A percentile compares a stretch with the other conserved stretches of the same genome.
phyloP scores from a whole-genome alignment of 2,113 vertebrate species.

The Eidolon helvum region DNA sequence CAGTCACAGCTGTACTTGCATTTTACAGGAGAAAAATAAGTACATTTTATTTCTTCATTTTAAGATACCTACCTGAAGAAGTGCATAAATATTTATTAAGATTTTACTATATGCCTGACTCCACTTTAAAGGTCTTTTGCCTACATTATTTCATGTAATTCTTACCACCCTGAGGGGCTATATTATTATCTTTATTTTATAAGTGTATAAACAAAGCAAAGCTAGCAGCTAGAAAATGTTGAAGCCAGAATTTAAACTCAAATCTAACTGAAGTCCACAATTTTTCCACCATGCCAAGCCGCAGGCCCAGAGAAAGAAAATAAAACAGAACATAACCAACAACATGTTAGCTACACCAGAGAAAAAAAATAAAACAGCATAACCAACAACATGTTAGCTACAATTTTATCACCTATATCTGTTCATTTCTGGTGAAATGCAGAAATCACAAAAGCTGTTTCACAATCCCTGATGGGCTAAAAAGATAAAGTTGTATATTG shows the following conservation, averaged over 20 bases:
- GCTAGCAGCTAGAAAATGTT: neutral
- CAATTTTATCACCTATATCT: constrained; percentile 11
- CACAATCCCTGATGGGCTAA: neutral
- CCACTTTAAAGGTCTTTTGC: neutral
- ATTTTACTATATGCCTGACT: neutral
- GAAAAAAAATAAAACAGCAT: neutral
- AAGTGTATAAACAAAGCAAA: constrained; percentile 34
- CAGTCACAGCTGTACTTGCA: neutral
- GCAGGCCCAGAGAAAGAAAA: neutral
- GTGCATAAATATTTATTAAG: neutral
- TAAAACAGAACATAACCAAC: too few relatives aligned
- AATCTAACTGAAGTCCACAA: neutral
- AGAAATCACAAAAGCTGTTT: constrained; percentile 30
- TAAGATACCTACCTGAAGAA: neutral
- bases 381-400: neutral
- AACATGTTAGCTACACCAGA: neutral
- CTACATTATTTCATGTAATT: neutral
- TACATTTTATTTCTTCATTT: neutral
- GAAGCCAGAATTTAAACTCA: neutral
- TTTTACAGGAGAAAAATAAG: neutral
- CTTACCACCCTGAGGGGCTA: neutral
- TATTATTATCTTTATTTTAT: neutral
- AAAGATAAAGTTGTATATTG: neutral
- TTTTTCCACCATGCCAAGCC: neutral
- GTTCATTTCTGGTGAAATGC: constrained; percentile 27